Conservation (phyloP, 92 coral and sea anemone species). For the Zoanthus sansibaricus region DNA sequence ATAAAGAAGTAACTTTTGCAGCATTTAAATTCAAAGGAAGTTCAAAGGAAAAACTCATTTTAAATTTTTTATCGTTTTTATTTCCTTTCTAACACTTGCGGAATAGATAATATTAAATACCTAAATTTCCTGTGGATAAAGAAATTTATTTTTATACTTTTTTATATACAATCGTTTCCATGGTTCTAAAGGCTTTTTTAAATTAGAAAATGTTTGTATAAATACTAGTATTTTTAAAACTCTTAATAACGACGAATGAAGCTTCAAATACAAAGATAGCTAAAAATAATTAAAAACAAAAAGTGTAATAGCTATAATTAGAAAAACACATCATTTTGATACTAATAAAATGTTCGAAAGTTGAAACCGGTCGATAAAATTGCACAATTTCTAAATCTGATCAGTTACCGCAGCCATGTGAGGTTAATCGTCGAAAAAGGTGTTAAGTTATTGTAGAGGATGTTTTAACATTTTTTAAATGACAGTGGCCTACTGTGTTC, state of each 20-base stretch:
- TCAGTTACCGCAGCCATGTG: too few species aligned
- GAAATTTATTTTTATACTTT: background rate
- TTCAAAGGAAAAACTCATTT: too few species aligned
- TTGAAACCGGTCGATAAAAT: background rate
- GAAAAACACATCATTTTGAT: background rate
- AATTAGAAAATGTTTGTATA: background rate
- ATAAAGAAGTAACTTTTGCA: too few species aligned
- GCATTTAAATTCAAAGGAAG: too few species aligned
- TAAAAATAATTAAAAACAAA: background rate
- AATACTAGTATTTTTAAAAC: background rate
- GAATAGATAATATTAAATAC: constrained; percentile 8
- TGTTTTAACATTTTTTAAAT: background rate
- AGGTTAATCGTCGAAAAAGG: background rate
- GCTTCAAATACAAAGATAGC: background rate
- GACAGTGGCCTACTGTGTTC: too few species aligned
- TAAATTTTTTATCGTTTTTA: too few species aligned
- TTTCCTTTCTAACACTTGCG: background rate
- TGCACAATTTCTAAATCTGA: background rate
- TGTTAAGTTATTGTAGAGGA: background rate
- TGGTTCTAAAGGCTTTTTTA: background rate
- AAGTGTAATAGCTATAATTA: background rate
- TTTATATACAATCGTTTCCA: background rate
- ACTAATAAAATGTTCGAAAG: background rate
- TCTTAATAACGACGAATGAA: background rate
- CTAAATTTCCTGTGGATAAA: background rate